These are phyloP conservation scores for Tapera naevia DNA, from an alignment of 2,797 vertebrate genomes.

Conservation along the genomic window DNA sequence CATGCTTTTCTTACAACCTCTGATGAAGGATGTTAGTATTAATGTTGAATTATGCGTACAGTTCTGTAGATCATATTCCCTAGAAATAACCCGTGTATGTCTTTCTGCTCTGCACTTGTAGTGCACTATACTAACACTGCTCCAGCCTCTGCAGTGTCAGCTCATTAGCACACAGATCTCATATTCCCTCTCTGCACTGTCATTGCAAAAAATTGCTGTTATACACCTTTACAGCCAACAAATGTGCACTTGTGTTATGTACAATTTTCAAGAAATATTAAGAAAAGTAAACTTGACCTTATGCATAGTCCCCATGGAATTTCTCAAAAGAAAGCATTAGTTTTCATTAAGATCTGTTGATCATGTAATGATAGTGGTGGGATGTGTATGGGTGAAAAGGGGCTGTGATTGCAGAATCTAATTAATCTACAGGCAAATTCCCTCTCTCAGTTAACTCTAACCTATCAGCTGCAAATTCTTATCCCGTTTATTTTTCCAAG, in stretches of 20 bases:
- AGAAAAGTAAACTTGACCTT: conserved; percentile 70
- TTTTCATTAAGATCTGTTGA: conserved; percentile 80
- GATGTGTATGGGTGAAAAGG: conserved; percentile 67
- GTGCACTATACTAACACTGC: conserved; percentile 82
- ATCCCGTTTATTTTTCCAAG: conserved; percentile 69
- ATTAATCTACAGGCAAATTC: conserved; percentile 81
- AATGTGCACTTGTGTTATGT: conserved; percentile 78
- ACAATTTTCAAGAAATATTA: conserved; percentile 78
- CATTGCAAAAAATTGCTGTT: conserved; percentile 91
- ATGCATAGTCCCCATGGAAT: conserved; percentile 48
- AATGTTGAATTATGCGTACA: conserved; percentile 28
- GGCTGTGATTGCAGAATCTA: conserved; percentile 76
- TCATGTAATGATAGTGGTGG: conserved; percentile 61
- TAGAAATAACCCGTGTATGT: conserved; percentile 69
- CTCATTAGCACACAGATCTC: conserved; percentile 99
- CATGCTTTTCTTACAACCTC: background rate
- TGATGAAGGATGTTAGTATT: background rate
- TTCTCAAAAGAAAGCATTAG: conserved; percentile 63
- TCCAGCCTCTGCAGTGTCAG: conserved; percentile 94
- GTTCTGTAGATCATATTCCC: conserved; percentile 59
- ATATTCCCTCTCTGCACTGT: conserved; percentile 92
- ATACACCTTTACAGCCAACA: conserved; percentile 87
- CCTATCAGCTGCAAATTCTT: conserved; percentile 69
- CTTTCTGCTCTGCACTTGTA: conserved; percentile 80
- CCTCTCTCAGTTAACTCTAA: conserved; percentile 72